phyloP scores from a whole-genome alignment of 2,113 vertebrate genomes.

The Rhegmatorhina hoffmannsi region DNA sequence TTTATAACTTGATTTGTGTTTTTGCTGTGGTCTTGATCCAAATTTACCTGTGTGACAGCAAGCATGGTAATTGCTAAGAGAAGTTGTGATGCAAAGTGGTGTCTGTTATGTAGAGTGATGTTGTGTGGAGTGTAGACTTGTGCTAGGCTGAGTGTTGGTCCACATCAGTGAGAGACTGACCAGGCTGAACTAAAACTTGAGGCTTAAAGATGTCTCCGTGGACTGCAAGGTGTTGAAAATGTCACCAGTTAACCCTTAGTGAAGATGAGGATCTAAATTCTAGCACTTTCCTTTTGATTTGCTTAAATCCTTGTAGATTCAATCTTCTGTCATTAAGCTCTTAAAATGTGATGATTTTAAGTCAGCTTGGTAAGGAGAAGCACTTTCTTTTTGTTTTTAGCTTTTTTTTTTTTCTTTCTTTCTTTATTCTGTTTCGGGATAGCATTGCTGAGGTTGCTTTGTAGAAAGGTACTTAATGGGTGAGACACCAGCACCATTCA shows the following conservation, averaged over 20 bases:
- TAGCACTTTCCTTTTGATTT: not conserved
- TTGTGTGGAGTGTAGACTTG: rapidly evolving
- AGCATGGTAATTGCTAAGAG: not conserved
- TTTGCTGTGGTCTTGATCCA: not conserved
- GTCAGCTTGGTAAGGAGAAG: not conserved
- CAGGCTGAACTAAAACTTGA: not conserved
- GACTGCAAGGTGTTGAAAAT: not conserved
- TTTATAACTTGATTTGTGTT: not conserved
- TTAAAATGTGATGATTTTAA: not conserved
- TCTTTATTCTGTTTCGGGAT: not conserved
- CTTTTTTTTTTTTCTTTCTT: no score
- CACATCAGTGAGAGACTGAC: rapidly evolving
- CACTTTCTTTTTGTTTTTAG: no score
- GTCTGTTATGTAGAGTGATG: not conserved
- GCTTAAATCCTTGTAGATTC: not conserved
- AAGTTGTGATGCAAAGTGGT: not conserved
- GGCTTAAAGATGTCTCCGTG: not conserved
- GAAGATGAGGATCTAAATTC: not conserved
- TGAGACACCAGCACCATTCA: not conserved
- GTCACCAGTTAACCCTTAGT: not conserved
- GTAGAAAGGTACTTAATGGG: not conserved
- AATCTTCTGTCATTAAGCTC: not conserved
- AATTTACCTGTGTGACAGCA: not conserved
- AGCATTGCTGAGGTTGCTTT: not conserved
- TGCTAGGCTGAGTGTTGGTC: not conserved